Percentiles rank a stretch among this genome's conserved stretches.
Evolutionary conservation across 2,888 invertebrate genomes (phyloP).

Genomic region (Tyria jacobaeae): DNA sequence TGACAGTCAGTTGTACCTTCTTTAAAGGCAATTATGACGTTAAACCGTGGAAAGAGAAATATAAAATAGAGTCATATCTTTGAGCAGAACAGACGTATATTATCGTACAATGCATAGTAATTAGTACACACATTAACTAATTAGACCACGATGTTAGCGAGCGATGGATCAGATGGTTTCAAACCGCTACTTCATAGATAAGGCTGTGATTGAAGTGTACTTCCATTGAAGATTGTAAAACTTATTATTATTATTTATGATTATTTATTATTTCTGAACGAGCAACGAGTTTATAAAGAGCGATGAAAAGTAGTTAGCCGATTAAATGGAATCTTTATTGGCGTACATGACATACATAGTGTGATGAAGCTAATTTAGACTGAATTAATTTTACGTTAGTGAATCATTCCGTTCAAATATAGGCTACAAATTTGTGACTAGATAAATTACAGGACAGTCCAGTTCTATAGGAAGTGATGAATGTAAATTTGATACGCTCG

Average conservation of each 20-base stretch:
- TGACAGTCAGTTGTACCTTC: conserved; percentile 26
- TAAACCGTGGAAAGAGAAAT: not conserved
- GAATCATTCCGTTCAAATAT: not conserved
- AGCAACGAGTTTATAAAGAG: not conserved
- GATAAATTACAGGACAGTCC: not conserved
- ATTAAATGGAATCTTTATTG: not conserved
- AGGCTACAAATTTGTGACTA: not conserved
- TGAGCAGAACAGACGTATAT: no score
- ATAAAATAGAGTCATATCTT: not conserved
- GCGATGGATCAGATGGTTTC: not conserved
- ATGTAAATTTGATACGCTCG: not conserved
- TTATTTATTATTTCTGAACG: not conserved
- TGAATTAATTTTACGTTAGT: not conserved
- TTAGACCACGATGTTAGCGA: not conserved
- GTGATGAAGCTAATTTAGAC: no score
- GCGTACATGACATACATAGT: not conserved
- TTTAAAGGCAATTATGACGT: not conserved
- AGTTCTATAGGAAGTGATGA: not conserved
- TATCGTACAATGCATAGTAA: conserved; percentile 2
- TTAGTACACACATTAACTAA: conserved; percentile 5
- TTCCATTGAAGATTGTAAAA: not conserved
- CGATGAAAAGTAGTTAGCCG: no score
- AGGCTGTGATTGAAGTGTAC: not conserved
- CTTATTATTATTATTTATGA: not conserved
- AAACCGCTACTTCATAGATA: conserved; percentile 4